Evolutionary conservation across 2,113 vertebrate genomes (phyloP).

Genomic region (Eulemur macaco): DNA sequence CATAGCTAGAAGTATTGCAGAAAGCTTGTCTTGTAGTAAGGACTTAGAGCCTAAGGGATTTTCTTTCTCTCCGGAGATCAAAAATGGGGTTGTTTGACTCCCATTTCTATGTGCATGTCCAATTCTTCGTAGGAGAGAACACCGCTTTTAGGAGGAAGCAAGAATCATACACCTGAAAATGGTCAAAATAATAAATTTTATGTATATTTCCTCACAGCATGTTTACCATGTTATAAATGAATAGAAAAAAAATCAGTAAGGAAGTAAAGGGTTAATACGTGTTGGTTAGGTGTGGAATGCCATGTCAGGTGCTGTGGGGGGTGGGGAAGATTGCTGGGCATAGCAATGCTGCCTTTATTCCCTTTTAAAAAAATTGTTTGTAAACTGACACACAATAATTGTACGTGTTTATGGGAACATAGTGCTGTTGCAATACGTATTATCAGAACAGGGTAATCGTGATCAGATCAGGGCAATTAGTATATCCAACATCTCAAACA

Average conservation of each 20-base stretch:
- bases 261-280: background rate
- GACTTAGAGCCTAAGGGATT: constrained; percentile 31
- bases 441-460: background rate
- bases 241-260: background rate
- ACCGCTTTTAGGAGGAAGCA: background rate
- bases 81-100: background rate
- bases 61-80: background rate
- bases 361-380: background rate
- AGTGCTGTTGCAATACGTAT: background rate
- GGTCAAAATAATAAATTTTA: background rate
- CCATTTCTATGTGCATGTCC: background rate
- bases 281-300: background rate
- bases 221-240: background rate
- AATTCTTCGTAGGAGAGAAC: background rate
- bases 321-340: background rate
- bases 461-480: background rate
- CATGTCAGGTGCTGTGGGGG: too few relatives aligned
- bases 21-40: constrained; percentile 4
- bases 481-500: background rate
- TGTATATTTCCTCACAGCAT: background rate
- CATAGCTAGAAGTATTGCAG: background rate
- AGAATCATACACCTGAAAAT: background rate
- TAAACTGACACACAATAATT: background rate
- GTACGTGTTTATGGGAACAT: background rate
- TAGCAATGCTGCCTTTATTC: background rate